Evolutionary conservation across 2,797 vertebrate species (phyloP).

Genomic region (Ficedula albicollis): DNA sequence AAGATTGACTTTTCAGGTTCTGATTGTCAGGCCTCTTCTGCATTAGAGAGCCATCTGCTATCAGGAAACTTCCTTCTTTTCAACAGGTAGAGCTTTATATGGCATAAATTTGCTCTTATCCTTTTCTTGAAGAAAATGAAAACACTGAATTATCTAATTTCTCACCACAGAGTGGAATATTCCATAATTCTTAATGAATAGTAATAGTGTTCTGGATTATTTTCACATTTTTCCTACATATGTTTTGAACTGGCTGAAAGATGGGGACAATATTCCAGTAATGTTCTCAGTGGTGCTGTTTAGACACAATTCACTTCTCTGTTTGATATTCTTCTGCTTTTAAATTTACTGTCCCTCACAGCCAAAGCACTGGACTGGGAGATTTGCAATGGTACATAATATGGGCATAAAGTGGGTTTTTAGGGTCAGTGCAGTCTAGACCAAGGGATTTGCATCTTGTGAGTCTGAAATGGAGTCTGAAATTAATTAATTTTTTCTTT

Average conservation of each 20-base stretch:
- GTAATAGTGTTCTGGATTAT: background rate
- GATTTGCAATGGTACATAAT: background rate
- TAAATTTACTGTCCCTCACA: conserved; percentile 19
- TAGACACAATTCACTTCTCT: background rate
- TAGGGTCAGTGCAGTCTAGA: background rate
- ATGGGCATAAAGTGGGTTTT: background rate
- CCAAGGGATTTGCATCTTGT: background rate
- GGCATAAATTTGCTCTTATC: background rate
- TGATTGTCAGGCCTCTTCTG: background rate
- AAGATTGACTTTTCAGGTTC: background rate
- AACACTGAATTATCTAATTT: background rate
- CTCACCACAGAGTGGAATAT: background rate
- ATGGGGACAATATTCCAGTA: conserved; percentile 14
- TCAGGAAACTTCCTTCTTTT: background rate
- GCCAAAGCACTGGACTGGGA: conserved; percentile 20
- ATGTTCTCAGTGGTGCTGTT: conserved; percentile 40
- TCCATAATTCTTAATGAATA: background rate
- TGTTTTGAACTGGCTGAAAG: conserved; percentile 8
- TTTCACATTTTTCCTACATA: background rate
- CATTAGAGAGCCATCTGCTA: background rate
- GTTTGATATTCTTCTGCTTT: conserved; percentile 23
- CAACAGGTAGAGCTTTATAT: background rate
- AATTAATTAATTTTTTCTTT: background rate
- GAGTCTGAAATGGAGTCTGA: background rate
- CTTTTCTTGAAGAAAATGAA: background rate